phyloP scores from a whole-genome alignment of 2,888 invertebrate species.

The Hofmannophila pseudospretella region DNA sequence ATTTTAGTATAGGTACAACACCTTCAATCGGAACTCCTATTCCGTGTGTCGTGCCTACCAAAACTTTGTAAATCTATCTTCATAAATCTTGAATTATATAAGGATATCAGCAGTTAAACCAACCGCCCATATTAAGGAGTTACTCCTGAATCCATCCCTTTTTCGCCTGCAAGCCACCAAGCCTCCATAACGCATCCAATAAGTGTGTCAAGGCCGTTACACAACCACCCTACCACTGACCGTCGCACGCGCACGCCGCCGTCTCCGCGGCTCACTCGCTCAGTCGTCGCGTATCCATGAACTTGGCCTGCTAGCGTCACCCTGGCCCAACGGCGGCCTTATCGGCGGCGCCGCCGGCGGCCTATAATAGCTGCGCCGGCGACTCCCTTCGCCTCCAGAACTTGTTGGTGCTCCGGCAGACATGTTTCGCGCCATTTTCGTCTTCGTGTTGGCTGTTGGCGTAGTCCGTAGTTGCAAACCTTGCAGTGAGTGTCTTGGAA shows the following conservation, averaged over 20 bases:
- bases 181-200: too few species aligned
- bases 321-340: constrained; percentile 60
- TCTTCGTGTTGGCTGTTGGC: constrained; percentile 48
- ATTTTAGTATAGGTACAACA: too few species aligned
- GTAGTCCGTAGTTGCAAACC: constrained; percentile 61
- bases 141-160: too few species aligned
- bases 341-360: constrained; percentile 72
- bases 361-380: constrained; percentile 75
- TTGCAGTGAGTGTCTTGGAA: constrained; percentile 68
- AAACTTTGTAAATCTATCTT: too few species aligned
- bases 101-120: too few species aligned
- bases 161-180: too few species aligned
- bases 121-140: too few species aligned
- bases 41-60: too few species aligned
- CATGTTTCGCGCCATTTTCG: constrained; percentile 63
- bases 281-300: constrained; percentile 66
- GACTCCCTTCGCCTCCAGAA: constrained; percentile 69
- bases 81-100: too few species aligned
- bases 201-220: constrained; percentile 11
- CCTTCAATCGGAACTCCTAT: too few species aligned
- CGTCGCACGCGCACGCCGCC: not conserved
- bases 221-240: constrained; percentile 7
- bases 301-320: constrained; percentile 61
- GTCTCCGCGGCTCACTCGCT: constrained; percentile 42
- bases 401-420: constrained; percentile 55